Base-by-base conservation (phyloP, 2,888 invertebrate species). In the Archips xylosteana region DNA sequence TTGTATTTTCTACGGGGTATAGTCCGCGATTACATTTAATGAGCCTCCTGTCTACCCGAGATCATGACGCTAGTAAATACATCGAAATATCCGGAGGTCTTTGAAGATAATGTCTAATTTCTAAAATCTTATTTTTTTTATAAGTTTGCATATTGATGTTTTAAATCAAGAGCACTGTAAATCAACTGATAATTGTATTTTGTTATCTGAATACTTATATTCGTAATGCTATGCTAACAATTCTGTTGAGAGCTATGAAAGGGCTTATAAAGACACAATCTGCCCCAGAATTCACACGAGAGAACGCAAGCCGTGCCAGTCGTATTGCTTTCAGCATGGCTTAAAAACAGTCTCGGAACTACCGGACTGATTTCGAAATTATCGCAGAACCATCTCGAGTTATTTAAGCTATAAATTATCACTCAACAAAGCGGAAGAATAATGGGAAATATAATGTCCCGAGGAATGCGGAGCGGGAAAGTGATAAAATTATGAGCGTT, bases 401-500 rank as follows among this genome's bases (percentile, higher is more conserved):
- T 74, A 74, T 74, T 74, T 74, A 70, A 15, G 69, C 74, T 49
- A 74, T 74, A 74, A 74, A 70, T 74, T 74, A 70, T 60, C 70
- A 65, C 74, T 70, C 74, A 70, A 74, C 74, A 74, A 74, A 74
- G 69, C 73, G 60, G 69, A 74, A 70, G 74, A 74, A 74, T 74
- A 74, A 74, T 74, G 74, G 60, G 74, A 65, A 74, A 70, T 74
- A 74, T 70, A 74, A 74, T 70, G 74, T 74, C 70, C 45, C 65
- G 60, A 64, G 70, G 63, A 71, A 69, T 57, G 49, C 59, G 73
- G 59, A 42, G 47, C 64, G 42, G 66, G 70, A 70, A 74, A 74
- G 74, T 74, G 74, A 74, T 74, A 74, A 74, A 74, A 74, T 74
- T 74, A 74, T 74, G 65, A 74, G 69, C 70, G 74, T 65, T 70